phyloP scores from a whole-genome alignment of 2,113 vertebrate genomes.

The Dascyllus trimaculatus region DNA sequence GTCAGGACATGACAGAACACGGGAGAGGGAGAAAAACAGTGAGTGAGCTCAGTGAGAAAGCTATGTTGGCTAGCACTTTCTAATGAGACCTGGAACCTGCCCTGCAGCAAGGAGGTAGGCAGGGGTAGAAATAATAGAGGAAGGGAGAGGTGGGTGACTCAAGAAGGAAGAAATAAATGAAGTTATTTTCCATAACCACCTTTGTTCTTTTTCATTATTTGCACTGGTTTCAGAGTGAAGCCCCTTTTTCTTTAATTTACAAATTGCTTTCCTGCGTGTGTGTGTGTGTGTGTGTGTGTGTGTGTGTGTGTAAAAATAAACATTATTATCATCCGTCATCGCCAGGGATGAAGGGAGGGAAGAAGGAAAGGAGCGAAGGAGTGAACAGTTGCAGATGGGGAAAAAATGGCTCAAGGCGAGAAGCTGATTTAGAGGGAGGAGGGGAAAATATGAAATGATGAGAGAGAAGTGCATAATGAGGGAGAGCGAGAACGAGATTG shows the following conservation, averaged over 20 bases:
- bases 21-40: conserved; percentile 37
- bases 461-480: conserved; percentile 43
- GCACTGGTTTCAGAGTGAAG: neutral
- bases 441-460: conserved; percentile 58
- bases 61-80: conserved; percentile 31
- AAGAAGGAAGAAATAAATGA: neutral
- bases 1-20: conserved; percentile 48
- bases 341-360: neutral
- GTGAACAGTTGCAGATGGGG: conserved; percentile 28
- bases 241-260: neutral
- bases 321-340: conserved; percentile 16
- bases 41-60: conserved; percentile 39
- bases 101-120: conserved; percentile 33
- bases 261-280: no score
- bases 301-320: neutral
- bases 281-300: no score
- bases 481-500: conserved; percentile 38
- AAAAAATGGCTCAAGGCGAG: conserved; percentile 46
- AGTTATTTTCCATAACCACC: conserved; percentile 21
- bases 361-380: conserved; percentile 10
- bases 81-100: conserved; percentile 74
- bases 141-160: conserved; percentile 1
- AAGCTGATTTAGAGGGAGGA: conserved; percentile 63
- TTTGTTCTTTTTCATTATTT: conserved; percentile 3
- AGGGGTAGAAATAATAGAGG: neutral